phyloP scores from a whole-genome alignment of 2,888 invertebrate genomes.

The Eristalis intricaria region DNA sequence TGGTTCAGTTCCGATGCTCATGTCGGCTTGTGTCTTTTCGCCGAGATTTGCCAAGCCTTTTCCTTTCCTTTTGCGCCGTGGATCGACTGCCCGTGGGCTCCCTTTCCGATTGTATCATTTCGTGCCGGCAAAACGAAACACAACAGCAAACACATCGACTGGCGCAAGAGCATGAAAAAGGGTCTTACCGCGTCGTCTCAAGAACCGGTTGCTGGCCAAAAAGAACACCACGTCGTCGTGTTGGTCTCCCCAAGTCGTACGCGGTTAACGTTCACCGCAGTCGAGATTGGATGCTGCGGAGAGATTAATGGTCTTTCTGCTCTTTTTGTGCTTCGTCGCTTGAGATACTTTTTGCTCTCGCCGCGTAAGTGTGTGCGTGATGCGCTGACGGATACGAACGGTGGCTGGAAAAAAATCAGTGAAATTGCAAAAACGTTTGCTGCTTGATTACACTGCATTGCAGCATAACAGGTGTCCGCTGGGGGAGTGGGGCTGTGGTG shows the following conservation, averaged over 20 bases:
- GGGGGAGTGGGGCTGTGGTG: background rate
- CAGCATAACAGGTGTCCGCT: slow-evolving; percentile 51
- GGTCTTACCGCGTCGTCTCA: slow-evolving; percentile 44
- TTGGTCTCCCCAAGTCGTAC: slow-evolving; percentile 49
- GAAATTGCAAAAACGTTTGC: slow-evolving; percentile 68
- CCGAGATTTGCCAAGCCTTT: slow-evolving; percentile 25
- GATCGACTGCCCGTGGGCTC: background rate
- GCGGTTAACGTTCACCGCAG: slow-evolving; percentile 41
- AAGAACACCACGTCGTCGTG: slow-evolving; percentile 32
- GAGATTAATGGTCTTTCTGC: background rate
- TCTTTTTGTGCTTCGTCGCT: slow-evolving; percentile 25
- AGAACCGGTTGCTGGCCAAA: slow-evolving; percentile 63
- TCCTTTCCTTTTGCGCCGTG: slow-evolving; percentile 22
- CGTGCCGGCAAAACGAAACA: slow-evolving; percentile 41
- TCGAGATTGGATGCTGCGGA: slow-evolving; percentile 56
- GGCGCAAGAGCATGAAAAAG: slow-evolving; percentile 55
- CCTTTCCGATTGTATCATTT: slow-evolving; percentile 39
- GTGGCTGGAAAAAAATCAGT: slow-evolving; percentile 64
- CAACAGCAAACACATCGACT: background rate
- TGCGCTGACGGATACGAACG: slow-evolving; percentile 38
- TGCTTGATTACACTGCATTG: slow-evolving; percentile 51
- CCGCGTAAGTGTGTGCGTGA: background rate
- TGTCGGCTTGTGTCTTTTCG: slow-evolving; percentile 23
- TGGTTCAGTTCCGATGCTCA: slow-evolving; percentile 63
- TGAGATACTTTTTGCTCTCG: slow-evolving; percentile 17